These are phyloP conservation scores for Oscheius sp. DNA, from an alignment of 2,888 invertebrate genomes.

Conservation along the genomic window DNA sequence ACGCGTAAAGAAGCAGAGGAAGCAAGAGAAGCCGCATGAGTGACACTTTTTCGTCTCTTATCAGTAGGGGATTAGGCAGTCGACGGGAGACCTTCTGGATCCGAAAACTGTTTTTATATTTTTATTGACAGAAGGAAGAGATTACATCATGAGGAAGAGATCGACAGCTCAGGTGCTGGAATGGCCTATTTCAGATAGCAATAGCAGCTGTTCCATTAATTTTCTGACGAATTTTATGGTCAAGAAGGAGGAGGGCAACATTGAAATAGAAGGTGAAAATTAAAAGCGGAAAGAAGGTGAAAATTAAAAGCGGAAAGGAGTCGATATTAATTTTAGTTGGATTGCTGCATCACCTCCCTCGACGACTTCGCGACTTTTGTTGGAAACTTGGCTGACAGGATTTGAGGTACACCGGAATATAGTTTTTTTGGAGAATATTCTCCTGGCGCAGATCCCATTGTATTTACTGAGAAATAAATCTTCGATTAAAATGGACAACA, in stretches of 20 bases:
- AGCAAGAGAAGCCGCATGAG: conserved; percentile 21
- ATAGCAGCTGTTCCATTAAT: too few species aligned
- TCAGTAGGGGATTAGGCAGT: conserved; percentile 18
- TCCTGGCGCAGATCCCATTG: too few species aligned
- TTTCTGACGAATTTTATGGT: conserved; percentile 3
- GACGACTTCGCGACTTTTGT: too few species aligned
- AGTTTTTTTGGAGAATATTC: too few species aligned
- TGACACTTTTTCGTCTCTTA: conserved; percentile 6
- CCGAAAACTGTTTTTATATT: neutral
- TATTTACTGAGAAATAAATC: too few species aligned
- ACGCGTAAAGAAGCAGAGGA: conserved; percentile 7
- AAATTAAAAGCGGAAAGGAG: neutral
- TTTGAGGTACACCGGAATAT: too few species aligned
- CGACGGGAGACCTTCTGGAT: conserved; percentile 6
- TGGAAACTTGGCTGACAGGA: too few species aligned
- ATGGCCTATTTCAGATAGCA: conserved; percentile 17
- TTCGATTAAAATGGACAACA: too few species aligned
- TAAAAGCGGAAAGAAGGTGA: neutral
- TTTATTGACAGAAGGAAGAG: neutral
- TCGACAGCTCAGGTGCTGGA: conserved; percentile 5
- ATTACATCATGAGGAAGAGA: neutral
- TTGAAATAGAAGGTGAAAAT: neutral
- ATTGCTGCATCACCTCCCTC: too few species aligned
- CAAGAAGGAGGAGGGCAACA: neutral
- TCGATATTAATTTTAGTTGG: too few species aligned